Conservation (phyloP, 2,888 invertebrate species). For the Drosophila infuscata region DNA sequence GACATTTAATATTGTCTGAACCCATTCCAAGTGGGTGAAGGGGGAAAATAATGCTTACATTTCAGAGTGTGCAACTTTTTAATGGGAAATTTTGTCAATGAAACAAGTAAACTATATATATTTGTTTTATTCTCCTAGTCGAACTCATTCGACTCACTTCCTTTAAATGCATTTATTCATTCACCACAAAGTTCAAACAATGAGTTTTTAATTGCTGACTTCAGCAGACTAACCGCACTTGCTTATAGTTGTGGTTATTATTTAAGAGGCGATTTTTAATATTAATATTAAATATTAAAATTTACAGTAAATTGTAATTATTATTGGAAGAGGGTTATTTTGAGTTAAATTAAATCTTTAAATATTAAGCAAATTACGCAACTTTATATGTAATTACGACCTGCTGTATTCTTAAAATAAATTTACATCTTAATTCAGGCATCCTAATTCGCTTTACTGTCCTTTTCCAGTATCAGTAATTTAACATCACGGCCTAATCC, state of each 20-base stretch:
- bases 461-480: slow-evolving; percentile 28
- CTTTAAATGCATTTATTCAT: background rate
- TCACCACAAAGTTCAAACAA: fast-evolving
- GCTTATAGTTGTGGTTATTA: background rate
- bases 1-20: no score
- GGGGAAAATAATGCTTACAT: background rate
- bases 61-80: background rate
- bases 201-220: background rate
- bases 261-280: background rate
- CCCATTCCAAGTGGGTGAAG: background rate
- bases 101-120: background rate
- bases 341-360: background rate
- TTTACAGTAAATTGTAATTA: background rate
- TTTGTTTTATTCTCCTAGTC: background rate
- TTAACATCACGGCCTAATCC: slow-evolving; percentile 36
- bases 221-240: background rate
- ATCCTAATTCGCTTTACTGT: slow-evolving; percentile 31
- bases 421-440: slow-evolving; percentile 16
- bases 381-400: background rate
- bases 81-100: fast-evolving
- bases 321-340: background rate
- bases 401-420: slow-evolving; percentile 1
- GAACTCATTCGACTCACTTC: background rate
- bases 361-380: background rate
- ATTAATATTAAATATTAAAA: background rate